Conservation (phyloP, 2,888 invertebrate genomes). For the Amphipoea oculea region DNA sequence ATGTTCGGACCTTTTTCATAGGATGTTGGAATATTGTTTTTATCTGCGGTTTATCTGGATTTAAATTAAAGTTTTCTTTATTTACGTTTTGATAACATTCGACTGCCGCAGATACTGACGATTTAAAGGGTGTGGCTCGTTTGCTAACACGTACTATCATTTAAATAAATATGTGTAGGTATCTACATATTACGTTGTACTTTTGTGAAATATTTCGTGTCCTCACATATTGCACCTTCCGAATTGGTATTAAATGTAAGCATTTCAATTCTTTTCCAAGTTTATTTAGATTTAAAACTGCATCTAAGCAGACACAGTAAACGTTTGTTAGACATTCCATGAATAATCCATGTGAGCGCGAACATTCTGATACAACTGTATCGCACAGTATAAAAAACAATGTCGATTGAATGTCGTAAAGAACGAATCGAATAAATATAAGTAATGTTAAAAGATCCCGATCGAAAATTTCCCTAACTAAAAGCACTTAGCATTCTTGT, state of each 20-base stretch:
- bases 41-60: constrained; percentile 11
- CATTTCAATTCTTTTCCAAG: neutral
- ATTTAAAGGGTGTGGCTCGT: constrained; percentile 5
- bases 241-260: neutral
- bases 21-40: constrained; percentile 23
- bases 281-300: constrained; percentile 17
- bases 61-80: constrained; percentile 9
- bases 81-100: neutral
- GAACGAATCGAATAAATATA: constrained; percentile 42
- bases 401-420: constrained; percentile 34
- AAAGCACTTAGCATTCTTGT: constrained; percentile 74
- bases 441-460: constrained; percentile 47
- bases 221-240: neutral
- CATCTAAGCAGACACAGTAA: constrained; percentile 3
- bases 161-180: neutral
- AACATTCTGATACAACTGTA: constrained; percentile 46
- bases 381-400: constrained; percentile 27
- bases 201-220: constrained; percentile 2
- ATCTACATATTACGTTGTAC: neutral
- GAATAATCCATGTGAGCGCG: constrained; percentile 35
- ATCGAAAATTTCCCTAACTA: constrained; percentile 69
- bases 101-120: neutral
- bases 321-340: constrained; percentile 30
- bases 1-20: constrained; percentile 31
- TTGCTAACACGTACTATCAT: neutral